Conservation (phyloP, 2,113 vertebrate genomes). For the Orycteropus afer region DNA sequence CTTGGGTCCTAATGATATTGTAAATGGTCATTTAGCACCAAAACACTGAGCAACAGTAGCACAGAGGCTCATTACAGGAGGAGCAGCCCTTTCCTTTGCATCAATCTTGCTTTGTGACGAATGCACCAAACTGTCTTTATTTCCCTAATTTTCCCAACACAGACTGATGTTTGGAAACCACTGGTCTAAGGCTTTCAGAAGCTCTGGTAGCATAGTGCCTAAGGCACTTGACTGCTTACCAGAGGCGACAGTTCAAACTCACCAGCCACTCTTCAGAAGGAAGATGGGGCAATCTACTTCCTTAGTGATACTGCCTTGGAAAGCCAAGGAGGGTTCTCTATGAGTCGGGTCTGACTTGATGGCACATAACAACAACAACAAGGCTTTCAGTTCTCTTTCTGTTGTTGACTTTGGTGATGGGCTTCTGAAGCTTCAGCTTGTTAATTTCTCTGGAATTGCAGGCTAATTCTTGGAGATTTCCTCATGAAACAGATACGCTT, state of each 20-base stretch:
- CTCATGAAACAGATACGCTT: background rate
- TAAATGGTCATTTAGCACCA: background rate
- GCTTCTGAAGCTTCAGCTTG: background rate
- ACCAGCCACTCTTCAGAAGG: too few species aligned
- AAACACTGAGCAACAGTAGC: background rate
- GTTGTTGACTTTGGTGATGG: background rate
- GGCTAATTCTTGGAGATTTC: background rate
- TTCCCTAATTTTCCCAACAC: background rate
- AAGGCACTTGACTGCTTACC: too few species aligned
- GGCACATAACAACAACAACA: too few species aligned
- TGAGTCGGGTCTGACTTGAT: too few species aligned
- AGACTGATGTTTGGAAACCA: background rate
- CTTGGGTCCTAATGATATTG: background rate
- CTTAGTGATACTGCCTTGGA: too few species aligned
- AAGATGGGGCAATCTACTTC: too few species aligned
- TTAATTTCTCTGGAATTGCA: background rate
- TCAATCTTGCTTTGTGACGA: background rate
- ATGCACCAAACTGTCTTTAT: background rate
- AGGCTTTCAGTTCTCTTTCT: too few species aligned
- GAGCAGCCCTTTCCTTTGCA: background rate
- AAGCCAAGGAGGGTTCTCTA: too few species aligned
- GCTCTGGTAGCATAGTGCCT: too few species aligned
- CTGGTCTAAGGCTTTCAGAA: background rate
- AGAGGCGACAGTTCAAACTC: too few species aligned
- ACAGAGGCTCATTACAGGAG: background rate